A percentile compares a stretch with the other conserved stretches of the same genome.
Evolutionary conservation across 2,797 vertebrate species (phyloP).

Genomic region (Simalia tracyae): DNA sequence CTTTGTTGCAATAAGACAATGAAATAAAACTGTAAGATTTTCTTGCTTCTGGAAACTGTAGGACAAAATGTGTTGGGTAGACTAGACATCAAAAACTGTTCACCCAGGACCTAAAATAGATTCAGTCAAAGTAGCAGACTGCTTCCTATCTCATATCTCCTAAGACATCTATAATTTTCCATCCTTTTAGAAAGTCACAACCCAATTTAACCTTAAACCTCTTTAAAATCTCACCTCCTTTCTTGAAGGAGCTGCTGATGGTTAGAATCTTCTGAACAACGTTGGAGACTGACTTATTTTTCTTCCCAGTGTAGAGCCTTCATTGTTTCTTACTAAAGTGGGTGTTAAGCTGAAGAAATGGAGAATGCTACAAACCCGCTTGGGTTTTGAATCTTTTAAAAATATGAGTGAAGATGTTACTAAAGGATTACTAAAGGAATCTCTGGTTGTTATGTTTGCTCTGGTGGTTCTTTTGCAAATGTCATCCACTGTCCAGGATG

Average conservation of each 20-base stretch:
- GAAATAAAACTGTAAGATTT: not conserved
- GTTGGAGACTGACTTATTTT: not conserved
- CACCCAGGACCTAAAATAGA: not conserved
- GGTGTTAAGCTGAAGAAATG: not conserved
- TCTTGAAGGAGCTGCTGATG: conserved; percentile 12
- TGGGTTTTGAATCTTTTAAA: not conserved
- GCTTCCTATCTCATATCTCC: conserved; percentile 17
- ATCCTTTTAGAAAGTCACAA: conserved; percentile 1
- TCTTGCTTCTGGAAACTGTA: not conserved
- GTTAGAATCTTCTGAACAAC: conserved; percentile 12
- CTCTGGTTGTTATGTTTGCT: not conserved
- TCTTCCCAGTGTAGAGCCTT: conserved; percentile 19
- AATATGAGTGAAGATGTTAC: conserved; percentile 10
- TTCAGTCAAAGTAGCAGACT: not conserved
- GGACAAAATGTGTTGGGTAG: not conserved
- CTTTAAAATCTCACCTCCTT: not conserved
- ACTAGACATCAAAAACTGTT: not conserved
- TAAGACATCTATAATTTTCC: not conserved
- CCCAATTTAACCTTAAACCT: not conserved
- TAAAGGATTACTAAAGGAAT: not conserved
- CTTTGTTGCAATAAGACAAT: not conserved
- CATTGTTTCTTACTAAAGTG: not conserved
- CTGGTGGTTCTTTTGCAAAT: not conserved
- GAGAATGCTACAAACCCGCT: not conserved
- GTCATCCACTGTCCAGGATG: not conserved